Evolutionary conservation across 2,888 invertebrate species (phyloP).

Genomic region (Deroplatys truncata): DNA sequence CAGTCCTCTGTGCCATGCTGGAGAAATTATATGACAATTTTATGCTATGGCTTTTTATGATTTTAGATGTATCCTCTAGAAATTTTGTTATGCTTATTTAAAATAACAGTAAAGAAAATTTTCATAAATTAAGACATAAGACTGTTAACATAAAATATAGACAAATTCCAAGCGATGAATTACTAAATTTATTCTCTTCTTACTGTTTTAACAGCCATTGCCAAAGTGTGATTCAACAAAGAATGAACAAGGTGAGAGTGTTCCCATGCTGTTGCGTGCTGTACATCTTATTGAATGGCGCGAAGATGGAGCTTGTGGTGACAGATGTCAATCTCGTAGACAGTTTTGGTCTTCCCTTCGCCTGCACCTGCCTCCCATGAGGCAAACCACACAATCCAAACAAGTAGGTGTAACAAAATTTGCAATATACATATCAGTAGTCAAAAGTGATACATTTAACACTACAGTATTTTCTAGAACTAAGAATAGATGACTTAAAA

Average conservation of each 20-base stretch:
- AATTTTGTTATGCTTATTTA: too few species aligned
- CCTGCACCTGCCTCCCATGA: constrained; percentile 56
- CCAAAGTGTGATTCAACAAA: constrained; percentile 34
- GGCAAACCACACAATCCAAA: not conserved
- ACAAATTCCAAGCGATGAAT: too few species aligned
- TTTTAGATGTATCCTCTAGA: too few species aligned
- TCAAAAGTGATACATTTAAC: not conserved
- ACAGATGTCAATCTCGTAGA: constrained; percentile 33
- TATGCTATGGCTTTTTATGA: too few species aligned
- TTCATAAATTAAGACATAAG: too few species aligned
- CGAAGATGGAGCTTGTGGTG: constrained; percentile 50
- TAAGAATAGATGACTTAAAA: not conserved
- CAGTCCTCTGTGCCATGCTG: too few species aligned
- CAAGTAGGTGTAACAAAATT: not conserved
- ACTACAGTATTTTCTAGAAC: not conserved
- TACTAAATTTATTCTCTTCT: too few species aligned
- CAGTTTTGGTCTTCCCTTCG: constrained; percentile 62
- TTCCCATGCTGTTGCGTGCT: constrained; percentile 45
- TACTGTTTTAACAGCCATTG: constrained; percentile 1
- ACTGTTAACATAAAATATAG: too few species aligned
- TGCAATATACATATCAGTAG: not conserved
- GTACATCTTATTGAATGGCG: constrained; percentile 37
- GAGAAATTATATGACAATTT: too few species aligned
- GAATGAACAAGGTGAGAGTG: constrained; percentile 47
- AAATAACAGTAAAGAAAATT: too few species aligned